A percentile compares a stretch with the other conserved stretches of the same genome.
These are phyloP conservation scores for Pycnomerus fuliginosus DNA, from an alignment of 2,888 invertebrate genomes.

Conservation along the genomic window DNA sequence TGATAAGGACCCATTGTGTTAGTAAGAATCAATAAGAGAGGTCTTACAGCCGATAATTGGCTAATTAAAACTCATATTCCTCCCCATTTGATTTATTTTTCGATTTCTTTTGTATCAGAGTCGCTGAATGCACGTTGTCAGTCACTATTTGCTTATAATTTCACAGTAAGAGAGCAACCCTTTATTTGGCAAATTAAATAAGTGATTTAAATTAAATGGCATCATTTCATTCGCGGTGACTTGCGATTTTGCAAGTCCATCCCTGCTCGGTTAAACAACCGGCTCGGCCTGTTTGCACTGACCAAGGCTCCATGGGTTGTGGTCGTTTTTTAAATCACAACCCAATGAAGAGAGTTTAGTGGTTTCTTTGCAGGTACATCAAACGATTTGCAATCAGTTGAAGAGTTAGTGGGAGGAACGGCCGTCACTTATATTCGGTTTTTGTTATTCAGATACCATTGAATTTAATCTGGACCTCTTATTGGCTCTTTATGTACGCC, in stretches of 20 bases:
- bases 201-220: constrained; percentile 21
- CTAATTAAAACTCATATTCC: constrained; percentile 16
- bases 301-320: constrained; percentile 17
- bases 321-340: constrained; percentile 26
- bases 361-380: constrained; percentile 21
- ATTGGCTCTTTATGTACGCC: constrained; percentile 34
- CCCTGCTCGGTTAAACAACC: constrained; percentile 24
- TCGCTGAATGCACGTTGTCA: constrained; percentile 6
- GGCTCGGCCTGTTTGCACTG: constrained; percentile 28
- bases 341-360: constrained; percentile 29
- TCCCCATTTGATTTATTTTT: constrained; percentile 1
- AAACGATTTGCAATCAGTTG: constrained; percentile 32
- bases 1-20: too few relatives aligned
- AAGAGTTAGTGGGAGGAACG: constrained; percentile 30
- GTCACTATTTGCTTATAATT: constrained; percentile 10
- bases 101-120: not conserved
- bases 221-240: constrained; percentile 24
- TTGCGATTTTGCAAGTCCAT: constrained; percentile 28
- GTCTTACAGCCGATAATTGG: constrained; percentile 5
- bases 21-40: too few relatives aligned
- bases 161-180: constrained; percentile 1
- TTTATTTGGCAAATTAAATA: constrained; percentile 21
- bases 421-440: constrained; percentile 26
- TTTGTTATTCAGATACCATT: constrained; percentile 33
- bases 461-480: constrained; percentile 34